Conservation (phyloP, 2,888 invertebrate species). For the Lagria hirta region DNA sequence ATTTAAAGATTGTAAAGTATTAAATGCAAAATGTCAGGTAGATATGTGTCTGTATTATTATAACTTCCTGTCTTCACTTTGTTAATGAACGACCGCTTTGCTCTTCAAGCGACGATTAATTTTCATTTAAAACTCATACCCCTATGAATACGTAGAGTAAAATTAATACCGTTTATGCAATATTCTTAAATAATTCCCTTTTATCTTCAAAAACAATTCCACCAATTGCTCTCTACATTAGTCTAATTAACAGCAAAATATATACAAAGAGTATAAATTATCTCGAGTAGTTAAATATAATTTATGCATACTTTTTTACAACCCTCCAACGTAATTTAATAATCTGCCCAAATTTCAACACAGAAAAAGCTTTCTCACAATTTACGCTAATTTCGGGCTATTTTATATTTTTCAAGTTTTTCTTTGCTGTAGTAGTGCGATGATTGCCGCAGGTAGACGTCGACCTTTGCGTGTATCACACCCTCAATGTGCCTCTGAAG, state of each 20-base stretch:
- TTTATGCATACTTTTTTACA: conserved; percentile 28
- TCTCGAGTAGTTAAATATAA: conserved; percentile 25
- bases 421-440: too few relatives aligned
- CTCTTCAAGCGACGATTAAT: conserved; percentile 35
- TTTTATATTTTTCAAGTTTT: too few relatives aligned
- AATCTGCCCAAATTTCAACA: conserved; percentile 15
- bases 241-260: conserved; percentile 28
- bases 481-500: conserved; percentile 38
- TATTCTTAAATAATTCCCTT: conserved; percentile 37
- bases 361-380: too few relatives aligned
- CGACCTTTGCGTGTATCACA: conserved; percentile 37
- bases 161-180: conserved; percentile 35
- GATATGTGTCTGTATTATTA: conserved; percentile 37
- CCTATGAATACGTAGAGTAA: too few relatives aligned
- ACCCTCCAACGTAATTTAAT: conserved; percentile 16
- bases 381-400: too few relatives aligned
- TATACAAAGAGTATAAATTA: conserved; percentile 28
- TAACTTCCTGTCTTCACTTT: conserved; percentile 37
- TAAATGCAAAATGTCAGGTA: too few relatives aligned
- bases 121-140: conserved; percentile 33
- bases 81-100: conserved; percentile 37
- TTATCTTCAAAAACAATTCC: conserved; percentile 28
- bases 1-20: too few relatives aligned
- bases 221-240: conserved; percentile 26
- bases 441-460: too few relatives aligned